Evolutionary conservation across 2,797 vertebrate genomes (phyloP).

Genomic region (Coendou prehensilis): DNA sequence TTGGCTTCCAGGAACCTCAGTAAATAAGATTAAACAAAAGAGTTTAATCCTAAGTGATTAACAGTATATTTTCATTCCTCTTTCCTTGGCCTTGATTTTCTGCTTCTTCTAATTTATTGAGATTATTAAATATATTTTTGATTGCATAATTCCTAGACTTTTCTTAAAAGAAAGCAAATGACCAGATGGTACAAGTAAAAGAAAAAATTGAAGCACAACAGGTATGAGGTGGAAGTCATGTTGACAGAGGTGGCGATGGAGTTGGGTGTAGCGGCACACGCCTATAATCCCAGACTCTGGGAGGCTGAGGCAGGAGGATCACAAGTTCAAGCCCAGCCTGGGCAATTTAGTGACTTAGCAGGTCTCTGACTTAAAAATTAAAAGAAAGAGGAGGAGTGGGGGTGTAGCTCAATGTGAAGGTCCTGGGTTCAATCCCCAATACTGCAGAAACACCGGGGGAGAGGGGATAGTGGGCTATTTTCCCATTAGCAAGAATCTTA

Average conservation of each 20-base stretch:
- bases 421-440: neutral
- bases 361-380: neutral
- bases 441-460: neutral
- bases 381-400: neutral
- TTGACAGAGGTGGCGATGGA: neutral
- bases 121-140: slow-evolving; percentile 43
- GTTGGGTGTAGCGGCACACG: neutral
- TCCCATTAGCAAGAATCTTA: slow-evolving; percentile 34
- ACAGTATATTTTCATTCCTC: slow-evolving; percentile 23
- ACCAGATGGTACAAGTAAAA: neutral
- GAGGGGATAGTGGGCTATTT: neutral
- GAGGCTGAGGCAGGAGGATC: neutral
- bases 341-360: neutral
- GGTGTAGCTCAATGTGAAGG: neutral
- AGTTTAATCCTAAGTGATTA: slow-evolving; percentile 2
- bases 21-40: slow-evolving; percentile 51
- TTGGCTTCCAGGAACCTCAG: slow-evolving; percentile 44
- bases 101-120: slow-evolving; percentile 35
- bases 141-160: slow-evolving; percentile 43
- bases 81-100: slow-evolving; percentile 53
- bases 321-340: neutral
- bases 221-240: neutral
- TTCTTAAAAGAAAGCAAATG: slow-evolving; percentile 6
- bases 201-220: slow-evolving; percentile 11
- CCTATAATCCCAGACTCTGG: neutral